Percentiles rank a stretch among this genome's conserved stretches.
Evolutionary conservation across 1,140 invertebrate genomes (phyloP).

Genomic region (Leucophenga varia): DNA sequence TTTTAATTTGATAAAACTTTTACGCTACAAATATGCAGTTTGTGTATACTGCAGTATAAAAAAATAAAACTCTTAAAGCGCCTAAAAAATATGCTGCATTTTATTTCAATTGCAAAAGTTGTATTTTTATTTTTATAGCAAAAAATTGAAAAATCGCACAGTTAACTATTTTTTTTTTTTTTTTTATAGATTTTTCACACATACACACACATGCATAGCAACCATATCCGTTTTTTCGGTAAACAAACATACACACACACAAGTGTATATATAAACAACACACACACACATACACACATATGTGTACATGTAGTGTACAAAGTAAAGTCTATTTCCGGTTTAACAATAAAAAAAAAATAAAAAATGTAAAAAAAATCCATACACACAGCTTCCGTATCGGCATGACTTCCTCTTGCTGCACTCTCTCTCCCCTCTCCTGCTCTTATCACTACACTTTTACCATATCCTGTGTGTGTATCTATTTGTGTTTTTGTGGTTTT

Average conservation of each 20-base stretch:
- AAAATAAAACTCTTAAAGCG: too few species aligned
- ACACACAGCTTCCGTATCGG: neutral
- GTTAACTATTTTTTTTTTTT: too few species aligned
- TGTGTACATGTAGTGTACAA: neutral
- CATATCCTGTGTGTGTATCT: constrained; percentile 11
- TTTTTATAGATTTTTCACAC: too few species aligned
- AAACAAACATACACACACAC: constrained; percentile 5
- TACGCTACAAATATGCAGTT: too few species aligned
- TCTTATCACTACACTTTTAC: constrained; percentile 1
- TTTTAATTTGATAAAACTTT: too few species aligned
- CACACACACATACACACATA: neutral
- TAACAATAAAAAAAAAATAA: too few species aligned
- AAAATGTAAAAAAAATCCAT: too few species aligned
- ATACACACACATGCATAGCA: neutral
- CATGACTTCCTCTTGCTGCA: neutral
- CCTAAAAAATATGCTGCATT: too few species aligned
- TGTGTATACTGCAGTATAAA: too few species aligned
- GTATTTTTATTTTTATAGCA: too few species aligned
- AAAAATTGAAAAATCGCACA: too few species aligned
- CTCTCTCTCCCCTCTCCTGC: neutral
- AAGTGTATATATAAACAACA: constrained; percentile 6
- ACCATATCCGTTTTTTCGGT: constrained; percentile 4
- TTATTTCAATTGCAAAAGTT: too few species aligned
- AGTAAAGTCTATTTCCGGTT: constrained; percentile 46
- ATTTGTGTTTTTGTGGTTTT: constrained; percentile 7